A percentile compares a stretch with the other conserved stretches of the same genome.
These are phyloP conservation scores for Cichladusa arquata DNA, from an alignment of 2,113 vertebrate genomes.

Conservation along the genomic window DNA sequence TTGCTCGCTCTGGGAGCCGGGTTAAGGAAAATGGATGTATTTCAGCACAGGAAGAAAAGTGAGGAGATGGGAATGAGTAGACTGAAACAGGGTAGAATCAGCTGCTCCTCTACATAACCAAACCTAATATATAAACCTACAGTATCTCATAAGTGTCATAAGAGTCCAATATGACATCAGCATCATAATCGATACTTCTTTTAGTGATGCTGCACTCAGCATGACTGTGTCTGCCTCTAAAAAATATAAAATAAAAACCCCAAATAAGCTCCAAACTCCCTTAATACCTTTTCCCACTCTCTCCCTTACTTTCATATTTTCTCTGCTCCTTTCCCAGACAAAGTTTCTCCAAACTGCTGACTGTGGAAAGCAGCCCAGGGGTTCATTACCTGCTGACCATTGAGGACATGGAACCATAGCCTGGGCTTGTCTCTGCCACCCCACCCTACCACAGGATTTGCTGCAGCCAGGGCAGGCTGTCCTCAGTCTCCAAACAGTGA, in stretches of 20 bases:
- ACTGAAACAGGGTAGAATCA: slow-evolving; percentile 69
- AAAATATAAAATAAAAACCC: background rate
- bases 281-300: background rate
- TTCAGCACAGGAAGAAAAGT: too few relatives aligned
- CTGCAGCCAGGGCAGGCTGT: background rate
- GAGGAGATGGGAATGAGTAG: too few relatives aligned
- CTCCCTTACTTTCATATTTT: background rate
- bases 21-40: too few relatives aligned
- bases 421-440: background rate
- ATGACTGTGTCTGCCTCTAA: background rate
- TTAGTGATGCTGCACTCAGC: background rate
- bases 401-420: background rate
- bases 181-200: background rate
- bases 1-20: too few relatives aligned
- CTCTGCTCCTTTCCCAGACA: background rate
- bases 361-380: background rate
- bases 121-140: background rate
- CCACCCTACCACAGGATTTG: background rate
- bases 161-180: background rate
- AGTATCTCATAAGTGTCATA: background rate
- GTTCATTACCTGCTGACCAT: background rate
- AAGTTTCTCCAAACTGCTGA: background rate
- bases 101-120: background rate
- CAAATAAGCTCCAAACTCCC: background rate
- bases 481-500: background rate